These are phyloP conservation scores for Stenoptilia bipunctidactyla DNA, from an alignment of 2,888 invertebrate genomes.

Conservation along the genomic window DNA sequence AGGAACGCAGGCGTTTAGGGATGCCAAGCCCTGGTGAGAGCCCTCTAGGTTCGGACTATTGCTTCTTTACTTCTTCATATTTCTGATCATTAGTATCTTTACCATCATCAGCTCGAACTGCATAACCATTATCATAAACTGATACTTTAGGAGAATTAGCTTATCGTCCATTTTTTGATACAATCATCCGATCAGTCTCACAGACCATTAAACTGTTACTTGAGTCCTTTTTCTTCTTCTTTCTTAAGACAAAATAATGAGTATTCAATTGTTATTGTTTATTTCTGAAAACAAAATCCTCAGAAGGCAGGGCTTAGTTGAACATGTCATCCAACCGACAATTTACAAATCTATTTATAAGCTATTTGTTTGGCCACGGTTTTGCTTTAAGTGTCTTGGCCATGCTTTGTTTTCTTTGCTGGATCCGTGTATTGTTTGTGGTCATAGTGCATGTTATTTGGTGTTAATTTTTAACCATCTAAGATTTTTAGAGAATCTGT, in stretches of 20 bases:
- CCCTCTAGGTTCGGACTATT: constrained; percentile 68
- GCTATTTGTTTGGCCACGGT: constrained; percentile 50
- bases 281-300: constrained; percentile 36
- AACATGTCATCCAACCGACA: constrained; percentile 11
- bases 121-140: constrained; percentile 20
- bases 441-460: constrained; percentile 43
- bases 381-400: constrained; percentile 64
- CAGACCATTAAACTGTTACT: neutral
- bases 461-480: neutral
- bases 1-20: constrained; percentile 69
- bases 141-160: constrained; percentile 5
- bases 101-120: constrained; percentile 27
- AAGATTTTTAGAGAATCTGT: neutral
- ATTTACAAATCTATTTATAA: constrained; percentile 26
- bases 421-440: constrained; percentile 11
- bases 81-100: constrained; percentile 32
- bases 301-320: constrained; percentile 59
- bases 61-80: constrained; percentile 50
- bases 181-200: neutral
- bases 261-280: neutral
- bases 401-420: constrained; percentile 57
- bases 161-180: constrained; percentile 15
- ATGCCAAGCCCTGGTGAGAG: constrained; percentile 72
- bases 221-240: neutral
- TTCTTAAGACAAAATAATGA: neutral